Base-by-base conservation (phyloP, 53 echinoderm and acorn worm species). In the Antedon mediterranea region DNA sequence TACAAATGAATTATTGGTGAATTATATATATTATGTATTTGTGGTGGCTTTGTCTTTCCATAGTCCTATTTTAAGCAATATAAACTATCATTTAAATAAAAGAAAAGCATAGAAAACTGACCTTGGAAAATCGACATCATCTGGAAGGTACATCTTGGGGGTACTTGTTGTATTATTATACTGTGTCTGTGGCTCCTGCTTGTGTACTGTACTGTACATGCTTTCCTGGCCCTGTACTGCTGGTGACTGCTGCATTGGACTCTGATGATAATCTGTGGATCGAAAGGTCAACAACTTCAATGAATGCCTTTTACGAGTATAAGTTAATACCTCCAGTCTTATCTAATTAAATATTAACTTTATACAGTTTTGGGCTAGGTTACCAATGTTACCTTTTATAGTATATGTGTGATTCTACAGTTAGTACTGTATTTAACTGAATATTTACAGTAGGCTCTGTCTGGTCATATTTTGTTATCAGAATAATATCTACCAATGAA, bases 81-180 rank as follows among this genome's bases (percentile, higher is more conserved):
- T n/a, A n/a, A n/a, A n/a, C n/a, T n/a, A n/a, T n/a, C n/a, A n/a
- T n/a, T n/a, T n/a, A n/a, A n/a, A n/a, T n/a, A n/a, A n/a, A n/a
- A n/a, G n/a, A n/a, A n/a, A n/a, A n/a, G n/a, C n/a, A n/a, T n/a
- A n/a, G n/a, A n/a, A n/a, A n/a, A n/a, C 74, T 73, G 71, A 93
- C 93, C 90, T 88, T 72, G 93, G 85, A 43, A 93, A 87, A 43
- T 90, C 90, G 71, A 90, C 93, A 71, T 90, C 93, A 71, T 90
- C 88, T 72, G 87, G 89, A 29, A 90, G 80, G 74, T 85, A 90
- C 37, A 88, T 86, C 57, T 90, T 86, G 30, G 88, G 86, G 3
- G 88, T 90, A 28, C 79, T 83, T 13, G 80, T 79, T 31, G 79
- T 85, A 42, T 84, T 84, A 81, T 82, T 79, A 0, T 72, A 80